phyloP scores from a whole-genome alignment of 2,888 invertebrate genomes.

The Boloria selene region DNA sequence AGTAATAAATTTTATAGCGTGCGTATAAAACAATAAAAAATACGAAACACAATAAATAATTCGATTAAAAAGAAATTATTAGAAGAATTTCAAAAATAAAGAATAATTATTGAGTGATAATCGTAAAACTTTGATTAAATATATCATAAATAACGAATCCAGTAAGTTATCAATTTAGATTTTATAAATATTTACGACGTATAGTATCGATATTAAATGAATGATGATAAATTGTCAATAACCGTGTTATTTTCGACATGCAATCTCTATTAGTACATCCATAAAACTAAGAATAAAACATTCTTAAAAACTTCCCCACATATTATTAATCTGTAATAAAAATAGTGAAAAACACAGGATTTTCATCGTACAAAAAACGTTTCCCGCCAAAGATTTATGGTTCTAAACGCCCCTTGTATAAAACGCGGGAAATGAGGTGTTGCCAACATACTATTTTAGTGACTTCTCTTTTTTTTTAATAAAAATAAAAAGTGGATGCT shows the following conservation, averaged over 20 bases:
- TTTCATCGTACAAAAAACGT: conserved; percentile 78
- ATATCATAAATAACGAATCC: too few species aligned
- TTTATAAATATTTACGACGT: not conserved
- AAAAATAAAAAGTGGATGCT: conserved; percentile 63
- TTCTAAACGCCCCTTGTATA: conserved; percentile 64
- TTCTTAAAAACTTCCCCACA: conserved; percentile 10
- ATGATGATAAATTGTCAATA: not conserved
- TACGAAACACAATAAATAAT: too few species aligned
- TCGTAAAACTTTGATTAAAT: too few species aligned
- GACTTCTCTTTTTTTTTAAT: conserved; percentile 60
- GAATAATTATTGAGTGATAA: too few species aligned
- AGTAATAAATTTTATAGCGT: too few species aligned
- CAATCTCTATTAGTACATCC: conserved; percentile 17
- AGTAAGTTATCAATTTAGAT: too few species aligned
- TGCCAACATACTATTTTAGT: conserved; percentile 59
- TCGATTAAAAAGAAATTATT: too few species aligned
- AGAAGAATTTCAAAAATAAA: too few species aligned
- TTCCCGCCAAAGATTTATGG: conserved; percentile 77
- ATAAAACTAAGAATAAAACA: conserved; percentile 20
- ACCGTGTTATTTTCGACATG: not conserved
- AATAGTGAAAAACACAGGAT: conserved; percentile 73
- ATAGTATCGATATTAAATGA: not conserved
- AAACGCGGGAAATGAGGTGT: conserved; percentile 81
- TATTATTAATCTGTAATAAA: conserved; percentile 40
- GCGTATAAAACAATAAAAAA: too few species aligned